Conservation (phyloP, 2,797 vertebrate genomes). For the Gallirallus australis region DNA sequence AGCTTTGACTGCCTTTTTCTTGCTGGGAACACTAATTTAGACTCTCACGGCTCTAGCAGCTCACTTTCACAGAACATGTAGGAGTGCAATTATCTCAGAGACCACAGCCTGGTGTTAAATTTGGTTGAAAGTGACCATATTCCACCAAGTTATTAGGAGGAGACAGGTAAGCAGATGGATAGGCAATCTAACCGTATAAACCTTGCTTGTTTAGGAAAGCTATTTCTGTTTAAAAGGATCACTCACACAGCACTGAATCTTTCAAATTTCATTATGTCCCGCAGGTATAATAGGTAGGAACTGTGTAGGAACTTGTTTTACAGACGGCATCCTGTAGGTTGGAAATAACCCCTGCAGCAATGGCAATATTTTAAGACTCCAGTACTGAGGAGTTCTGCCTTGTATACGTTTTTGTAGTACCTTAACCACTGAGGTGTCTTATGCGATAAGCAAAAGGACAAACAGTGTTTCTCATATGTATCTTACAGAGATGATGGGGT, state of each 20-base stretch:
- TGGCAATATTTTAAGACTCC: constrained; percentile 5
- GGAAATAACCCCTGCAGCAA: constrained; percentile 45
- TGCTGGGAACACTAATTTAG: background rate
- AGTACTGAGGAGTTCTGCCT: background rate
- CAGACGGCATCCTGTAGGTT: constrained; percentile 39
- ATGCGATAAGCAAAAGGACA: background rate
- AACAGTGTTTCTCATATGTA: background rate
- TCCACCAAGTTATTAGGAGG: background rate
- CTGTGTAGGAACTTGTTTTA: constrained; percentile 64
- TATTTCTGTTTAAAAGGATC: background rate
- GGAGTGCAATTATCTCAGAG: background rate
- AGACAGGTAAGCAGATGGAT: background rate
- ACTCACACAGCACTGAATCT: background rate
- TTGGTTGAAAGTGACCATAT: background rate
- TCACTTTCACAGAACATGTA: background rate
- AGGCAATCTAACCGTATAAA: background rate
- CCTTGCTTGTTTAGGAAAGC: background rate
- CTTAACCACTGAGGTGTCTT: background rate
- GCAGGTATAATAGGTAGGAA: constrained; percentile 33
- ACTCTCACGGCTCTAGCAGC: background rate
- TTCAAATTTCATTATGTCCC: constrained; percentile 45
- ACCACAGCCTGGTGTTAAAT: background rate
- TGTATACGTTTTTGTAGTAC: background rate
- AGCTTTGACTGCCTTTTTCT: background rate
- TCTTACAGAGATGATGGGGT: background rate